phyloP scores from a whole-genome alignment of 1,140 invertebrate genomes.

The Nebria ingens region DNA sequence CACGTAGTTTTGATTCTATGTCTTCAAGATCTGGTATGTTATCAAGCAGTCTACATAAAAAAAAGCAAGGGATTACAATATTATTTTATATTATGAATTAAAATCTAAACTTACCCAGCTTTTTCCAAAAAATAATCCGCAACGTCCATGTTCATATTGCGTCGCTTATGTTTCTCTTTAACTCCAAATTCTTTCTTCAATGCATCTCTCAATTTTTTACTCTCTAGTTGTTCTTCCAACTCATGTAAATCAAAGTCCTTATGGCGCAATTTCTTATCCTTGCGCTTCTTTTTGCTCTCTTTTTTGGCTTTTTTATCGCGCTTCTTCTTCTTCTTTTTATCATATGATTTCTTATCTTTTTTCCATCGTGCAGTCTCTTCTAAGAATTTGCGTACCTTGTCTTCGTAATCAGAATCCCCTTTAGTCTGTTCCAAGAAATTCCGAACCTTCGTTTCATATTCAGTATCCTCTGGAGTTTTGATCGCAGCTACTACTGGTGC shows the following conservation, averaged over 20 bases:
- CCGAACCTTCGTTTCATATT: slow-evolving; percentile 64
- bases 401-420: slow-evolving; percentile 73
- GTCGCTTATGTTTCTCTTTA: slow-evolving; percentile 32
- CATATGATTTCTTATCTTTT: slow-evolving; percentile 55
- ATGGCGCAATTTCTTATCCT: slow-evolving; percentile 35
- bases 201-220: slow-evolving; percentile 53
- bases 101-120: slow-evolving; percentile 33
- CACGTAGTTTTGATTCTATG: slow-evolving; percentile 62
- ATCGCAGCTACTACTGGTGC: slow-evolving; percentile 26
- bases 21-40: slow-evolving; percentile 62
- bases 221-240: slow-evolving; percentile 48
- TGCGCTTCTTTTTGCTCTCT: slow-evolving; percentile 54
- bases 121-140: slow-evolving; percentile 46
- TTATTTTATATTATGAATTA: not conserved
- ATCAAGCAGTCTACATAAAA: slow-evolving; percentile 39
- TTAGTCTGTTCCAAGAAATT: slow-evolving; percentile 67
- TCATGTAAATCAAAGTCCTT: slow-evolving; percentile 43
- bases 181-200: slow-evolving; percentile 44
- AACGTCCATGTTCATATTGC: slow-evolving; percentile 40
- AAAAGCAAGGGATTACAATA: not conserved
- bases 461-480: slow-evolving; percentile 38
- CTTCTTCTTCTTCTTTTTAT: slow-evolving; percentile 60
- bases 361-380: slow-evolving; percentile 71
- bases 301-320: slow-evolving; percentile 54
- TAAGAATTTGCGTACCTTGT: slow-evolving; percentile 70